Evolutionary conservation across 1,140 invertebrate genomes (phyloP).

Genomic region (Anadara kagoshimensis): DNA sequence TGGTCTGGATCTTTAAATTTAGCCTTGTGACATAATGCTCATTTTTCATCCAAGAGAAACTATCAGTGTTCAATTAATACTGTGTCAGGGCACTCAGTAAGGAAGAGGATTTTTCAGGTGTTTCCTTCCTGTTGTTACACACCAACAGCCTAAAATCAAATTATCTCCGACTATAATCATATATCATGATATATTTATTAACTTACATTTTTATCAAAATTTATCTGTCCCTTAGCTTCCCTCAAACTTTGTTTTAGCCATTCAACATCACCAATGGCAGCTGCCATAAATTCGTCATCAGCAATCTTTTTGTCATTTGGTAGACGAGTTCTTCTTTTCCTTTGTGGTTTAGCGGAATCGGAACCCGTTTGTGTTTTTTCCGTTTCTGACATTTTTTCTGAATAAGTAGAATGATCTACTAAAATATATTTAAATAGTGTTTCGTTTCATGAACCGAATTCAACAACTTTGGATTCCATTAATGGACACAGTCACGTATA

Average conservation of each 20-base stretch:
- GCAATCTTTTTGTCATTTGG: constrained; percentile 65
- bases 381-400: constrained; percentile 1
- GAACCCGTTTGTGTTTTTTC: background rate
- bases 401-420: background rate
- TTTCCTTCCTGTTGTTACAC: too few species aligned
- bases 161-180: too few species aligned
- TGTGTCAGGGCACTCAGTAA: too few species aligned
- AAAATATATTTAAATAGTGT: background rate
- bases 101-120: too few species aligned
- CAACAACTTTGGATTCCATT: background rate
- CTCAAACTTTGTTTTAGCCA: constrained; percentile 72
- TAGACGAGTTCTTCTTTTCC: constrained; percentile 51
- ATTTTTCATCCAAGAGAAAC: too few species aligned
- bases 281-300: constrained; percentile 74
- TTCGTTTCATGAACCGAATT: background rate
- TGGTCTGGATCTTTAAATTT: too few species aligned
- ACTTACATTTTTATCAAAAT: constrained; percentile 73
- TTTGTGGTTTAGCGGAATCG: constrained; percentile 9
- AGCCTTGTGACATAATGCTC: too few species aligned
- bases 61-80: too few species aligned
- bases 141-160: too few species aligned
- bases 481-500: background rate
- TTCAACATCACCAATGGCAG: constrained; percentile 73
- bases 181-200: too few species aligned
- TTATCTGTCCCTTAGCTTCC: constrained; percentile 60